A percentile compares a stretch with the other conserved stretches of the same genome.
phyloP scores from a whole-genome alignment of 2,888 invertebrate species.

The Calameuta idolon region DNA sequence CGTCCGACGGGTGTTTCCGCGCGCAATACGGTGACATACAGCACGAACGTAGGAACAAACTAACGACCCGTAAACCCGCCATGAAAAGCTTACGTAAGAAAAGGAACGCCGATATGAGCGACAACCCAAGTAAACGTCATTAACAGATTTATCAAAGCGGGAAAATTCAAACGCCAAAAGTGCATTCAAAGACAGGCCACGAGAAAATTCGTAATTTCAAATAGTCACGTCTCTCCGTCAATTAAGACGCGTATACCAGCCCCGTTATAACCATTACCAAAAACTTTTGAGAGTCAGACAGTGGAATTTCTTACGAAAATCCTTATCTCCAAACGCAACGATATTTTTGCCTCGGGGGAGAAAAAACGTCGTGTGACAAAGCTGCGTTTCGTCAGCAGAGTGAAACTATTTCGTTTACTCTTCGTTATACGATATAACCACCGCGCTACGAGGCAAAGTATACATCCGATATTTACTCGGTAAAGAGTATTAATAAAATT shows the following conservation, averaged over 20 bases:
- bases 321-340: not conserved
- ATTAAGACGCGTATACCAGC: too few relatives aligned
- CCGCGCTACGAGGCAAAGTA: not conserved
- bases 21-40: conserved; percentile 56
- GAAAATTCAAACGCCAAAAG: not conserved
- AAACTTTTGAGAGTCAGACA: not conserved
- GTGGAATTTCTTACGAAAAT: not conserved
- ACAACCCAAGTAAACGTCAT: too few relatives aligned
- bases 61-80: conserved; percentile 46
- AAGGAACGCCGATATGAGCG: conserved; percentile 29
- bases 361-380: not conserved
- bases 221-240: too few relatives aligned
- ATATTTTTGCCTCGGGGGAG: not conserved
- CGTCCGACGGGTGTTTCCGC: conserved; percentile 57
- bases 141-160: not conserved
- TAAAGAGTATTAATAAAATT: not conserved
- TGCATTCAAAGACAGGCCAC: not conserved
- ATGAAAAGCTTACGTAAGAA: conserved; percentile 54
- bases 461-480: not conserved
- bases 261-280: too few relatives aligned
- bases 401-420: not conserved
- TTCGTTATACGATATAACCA: not conserved
- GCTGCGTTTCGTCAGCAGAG: not conserved
- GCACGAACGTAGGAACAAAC: conserved; percentile 43
- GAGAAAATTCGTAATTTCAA: too few relatives aligned